phyloP scores from a whole-genome alignment of 2,888 invertebrate genomes.

The Plagiodera versicolora region DNA sequence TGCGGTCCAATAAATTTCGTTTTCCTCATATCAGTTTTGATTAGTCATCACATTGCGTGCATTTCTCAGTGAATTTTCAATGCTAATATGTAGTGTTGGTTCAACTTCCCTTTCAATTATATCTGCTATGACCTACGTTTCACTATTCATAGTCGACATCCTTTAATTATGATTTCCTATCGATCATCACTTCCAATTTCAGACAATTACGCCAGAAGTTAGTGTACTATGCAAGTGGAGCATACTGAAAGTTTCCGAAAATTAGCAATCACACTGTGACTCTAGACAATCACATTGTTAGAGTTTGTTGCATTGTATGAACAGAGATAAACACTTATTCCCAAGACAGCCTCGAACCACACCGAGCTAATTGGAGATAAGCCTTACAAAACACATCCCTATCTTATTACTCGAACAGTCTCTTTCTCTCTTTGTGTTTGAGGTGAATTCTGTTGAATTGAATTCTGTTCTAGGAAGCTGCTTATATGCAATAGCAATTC shows the following conservation, averaged over 20 bases:
- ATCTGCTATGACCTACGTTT: too few relatives aligned
- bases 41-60: too few relatives aligned
- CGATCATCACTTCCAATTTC: background rate
- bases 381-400: conserved; percentile 18
- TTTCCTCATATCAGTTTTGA: too few relatives aligned
- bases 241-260: conserved; percentile 9
- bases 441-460: conserved; percentile 11
- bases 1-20: too few relatives aligned
- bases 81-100: too few relatives aligned
- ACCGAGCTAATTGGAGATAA: conserved; percentile 22
- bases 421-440: conserved; percentile 12
- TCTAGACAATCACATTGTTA: conserved; percentile 8
- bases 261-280: conserved; percentile 16
- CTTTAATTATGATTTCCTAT: too few relatives aligned
- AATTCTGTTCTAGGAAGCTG: conserved; percentile 17
- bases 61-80: too few relatives aligned
- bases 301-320: conserved; percentile 19
- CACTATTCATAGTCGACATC: too few relatives aligned
- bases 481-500: background rate
- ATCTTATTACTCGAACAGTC: conserved; percentile 18
- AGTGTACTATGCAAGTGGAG: background rate
- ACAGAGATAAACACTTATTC: conserved; percentile 18
- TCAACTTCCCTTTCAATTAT: too few relatives aligned
- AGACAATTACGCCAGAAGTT: background rate
- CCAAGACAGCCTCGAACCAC: conserved; percentile 13